Base-by-base conservation (phyloP, 2,113 vertebrate species). In the Gavialis gangeticus region DNA sequence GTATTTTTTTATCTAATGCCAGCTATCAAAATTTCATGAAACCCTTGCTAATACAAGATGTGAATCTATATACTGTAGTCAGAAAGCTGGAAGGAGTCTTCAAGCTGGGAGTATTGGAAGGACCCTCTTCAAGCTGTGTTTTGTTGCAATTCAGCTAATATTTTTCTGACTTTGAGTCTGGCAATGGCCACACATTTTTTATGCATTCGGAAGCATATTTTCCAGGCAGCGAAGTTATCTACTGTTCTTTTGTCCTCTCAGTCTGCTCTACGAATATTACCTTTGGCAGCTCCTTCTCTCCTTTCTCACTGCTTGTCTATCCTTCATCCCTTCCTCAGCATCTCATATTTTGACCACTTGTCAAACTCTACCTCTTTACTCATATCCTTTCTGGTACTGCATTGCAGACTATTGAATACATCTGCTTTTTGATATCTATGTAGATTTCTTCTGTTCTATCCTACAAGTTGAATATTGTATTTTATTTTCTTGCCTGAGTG, bases 21-120 rank as follows among this genome's bases (percentile, higher is more conserved):
- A 18, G 58, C 16, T 10, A 75, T 27, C n/a, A 19, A 55, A 94
- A 81, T 80, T 94, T 80, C 34, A 88, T 95, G n/a, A 89, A 58
- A 89, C 11, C 81, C 54, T 69, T 82, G 11, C 6, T n/a, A 59
- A 54, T 34, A 75, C 80, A 78, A 2, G 54, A 34, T 55, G 4
- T 77, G 15, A 82, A 71, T 75, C 77, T 18, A 9, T 46, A 73
- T 64, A 34, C 15, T 10, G 9, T 63, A 67, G 28, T 24, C 86
- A 17, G 8, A 77, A 84, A 79, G 2, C 5, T 91, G 6, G 10
- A 15, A 75, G 27, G 71, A 1, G 1, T 57, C 16, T 87, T 84
- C 56, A 82, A 59, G 84, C 14, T 5, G 1, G 8, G 6, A 75
- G 46, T 9, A 46, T 46, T 3, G 8, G 46, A 46, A 46, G 46